Conservation (phyloP, 2,797 vertebrate genomes). For the Gymnoscopelus braueri region DNA sequence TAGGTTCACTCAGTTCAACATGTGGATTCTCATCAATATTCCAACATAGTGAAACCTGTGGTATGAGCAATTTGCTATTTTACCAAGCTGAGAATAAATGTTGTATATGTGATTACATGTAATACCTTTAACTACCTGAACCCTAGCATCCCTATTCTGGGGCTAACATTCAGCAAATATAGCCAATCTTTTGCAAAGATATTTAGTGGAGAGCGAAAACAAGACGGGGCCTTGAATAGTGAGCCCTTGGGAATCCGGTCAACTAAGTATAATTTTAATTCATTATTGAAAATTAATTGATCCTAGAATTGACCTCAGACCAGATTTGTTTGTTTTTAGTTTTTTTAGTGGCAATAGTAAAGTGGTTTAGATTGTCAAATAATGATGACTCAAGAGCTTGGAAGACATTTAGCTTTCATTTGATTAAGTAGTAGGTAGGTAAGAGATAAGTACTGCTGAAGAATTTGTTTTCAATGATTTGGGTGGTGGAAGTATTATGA, state of each 20-base stretch:
- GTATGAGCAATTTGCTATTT: not conserved
- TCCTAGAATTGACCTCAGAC: not conserved
- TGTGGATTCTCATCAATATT: not conserved
- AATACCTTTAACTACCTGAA: too few species aligned
- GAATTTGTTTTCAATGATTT: constrained; percentile 19
- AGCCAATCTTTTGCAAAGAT: too few species aligned
- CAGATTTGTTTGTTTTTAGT: constrained; percentile 1
- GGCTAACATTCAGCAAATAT: too few species aligned
- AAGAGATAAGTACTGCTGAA: not conserved
- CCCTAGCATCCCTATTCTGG: too few species aligned
- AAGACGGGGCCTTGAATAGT: too few species aligned
- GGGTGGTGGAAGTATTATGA: constrained; percentile 20
- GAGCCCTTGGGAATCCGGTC: too few species aligned
- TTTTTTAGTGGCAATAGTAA: too few species aligned
- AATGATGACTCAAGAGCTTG: not conserved
- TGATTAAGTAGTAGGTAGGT: not conserved
- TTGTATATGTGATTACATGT: too few species aligned
- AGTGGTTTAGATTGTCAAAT: too few species aligned
- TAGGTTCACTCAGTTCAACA: constrained; percentile 14
- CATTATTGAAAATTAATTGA: not conserved
- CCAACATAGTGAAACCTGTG: constrained; percentile 4
- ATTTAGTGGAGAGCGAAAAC: too few species aligned
- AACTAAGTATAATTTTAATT: too few species aligned
- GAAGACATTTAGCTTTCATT: not conserved
- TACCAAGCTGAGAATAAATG: not conserved